Evolutionary conservation across 2,888 invertebrate genomes (phyloP).

Genomic region (Dimorphilus gyrociliatus): DNA sequence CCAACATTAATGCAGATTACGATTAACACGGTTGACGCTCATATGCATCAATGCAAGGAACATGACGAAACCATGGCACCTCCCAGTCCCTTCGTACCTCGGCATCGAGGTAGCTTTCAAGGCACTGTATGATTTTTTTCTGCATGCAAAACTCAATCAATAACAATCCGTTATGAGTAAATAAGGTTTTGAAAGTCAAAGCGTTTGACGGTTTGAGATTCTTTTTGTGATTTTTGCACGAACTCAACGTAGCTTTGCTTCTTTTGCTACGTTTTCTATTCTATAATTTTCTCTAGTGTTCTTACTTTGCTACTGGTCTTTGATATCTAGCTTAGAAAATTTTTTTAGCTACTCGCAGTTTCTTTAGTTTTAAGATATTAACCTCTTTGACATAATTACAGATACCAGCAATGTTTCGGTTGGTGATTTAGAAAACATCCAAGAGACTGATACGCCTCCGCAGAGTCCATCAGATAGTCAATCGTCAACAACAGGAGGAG

Average conservation of each 20-base stretch:
- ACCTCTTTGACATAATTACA: conserved; percentile 13
- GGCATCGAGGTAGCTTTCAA: conserved; percentile 22
- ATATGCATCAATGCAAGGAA: conserved; percentile 74
- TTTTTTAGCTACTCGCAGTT: too few species aligned
- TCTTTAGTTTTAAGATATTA: too few species aligned
- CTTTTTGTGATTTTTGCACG: too few species aligned
- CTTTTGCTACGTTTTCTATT: too few species aligned
- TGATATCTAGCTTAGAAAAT: too few species aligned
- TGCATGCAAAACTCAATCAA: too few species aligned
- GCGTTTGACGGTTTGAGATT: too few species aligned
- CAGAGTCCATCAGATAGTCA: conserved; percentile 27
- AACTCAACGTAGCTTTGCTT: too few species aligned
- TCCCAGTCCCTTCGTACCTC: conserved; percentile 26
- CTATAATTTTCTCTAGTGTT: too few species aligned
- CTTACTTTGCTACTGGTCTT: too few species aligned
- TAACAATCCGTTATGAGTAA: too few species aligned
- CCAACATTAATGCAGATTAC: conserved; percentile 70
- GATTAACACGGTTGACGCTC: conserved; percentile 73
- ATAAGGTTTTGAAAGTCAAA: too few species aligned
- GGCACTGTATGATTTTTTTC: not conserved
- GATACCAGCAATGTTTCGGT: conserved; percentile 37
- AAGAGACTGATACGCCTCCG: conserved; percentile 37
- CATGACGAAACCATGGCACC: conserved; percentile 40
- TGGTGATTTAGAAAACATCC: conserved; percentile 37
- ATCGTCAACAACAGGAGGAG: conserved; percentile 6